Evolutionary conservation across 2,888 invertebrate species (phyloP).

Genomic region (Tyria jacobaeae): DNA sequence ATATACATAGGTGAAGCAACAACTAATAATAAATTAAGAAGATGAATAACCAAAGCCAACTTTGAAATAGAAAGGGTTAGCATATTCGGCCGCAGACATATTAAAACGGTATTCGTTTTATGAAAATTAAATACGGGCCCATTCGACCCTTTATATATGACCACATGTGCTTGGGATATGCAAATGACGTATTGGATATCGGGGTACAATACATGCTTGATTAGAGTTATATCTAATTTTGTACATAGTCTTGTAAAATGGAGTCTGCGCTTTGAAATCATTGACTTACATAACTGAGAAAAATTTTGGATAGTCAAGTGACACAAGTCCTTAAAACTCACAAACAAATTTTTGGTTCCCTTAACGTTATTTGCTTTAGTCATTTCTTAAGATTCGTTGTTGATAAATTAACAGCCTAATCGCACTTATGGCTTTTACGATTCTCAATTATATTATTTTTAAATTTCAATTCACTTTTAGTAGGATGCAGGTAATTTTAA

Average conservation of each 20-base stretch:
- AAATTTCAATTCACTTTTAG: too few relatives aligned
- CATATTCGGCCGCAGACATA: conserved; percentile 79
- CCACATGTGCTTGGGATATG: conserved; percentile 84
- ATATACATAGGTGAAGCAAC: conserved; percentile 37
- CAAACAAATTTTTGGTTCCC: too few relatives aligned
- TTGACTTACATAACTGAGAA: not conserved
- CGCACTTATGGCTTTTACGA: too few relatives aligned
- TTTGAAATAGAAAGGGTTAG: conserved; percentile 78
- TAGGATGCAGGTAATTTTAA: too few relatives aligned
- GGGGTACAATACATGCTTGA: conserved; percentile 69
- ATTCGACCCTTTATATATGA: conserved; percentile 81
- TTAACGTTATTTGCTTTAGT: too few relatives aligned
- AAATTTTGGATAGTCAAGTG: too few relatives aligned
- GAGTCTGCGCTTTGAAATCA: not conserved
- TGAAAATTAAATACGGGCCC: conserved; percentile 84
- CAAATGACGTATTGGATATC: conserved; percentile 82
- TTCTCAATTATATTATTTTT: too few relatives aligned
- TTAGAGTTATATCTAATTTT: conserved; percentile 54
- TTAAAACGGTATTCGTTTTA: conserved; percentile 83
- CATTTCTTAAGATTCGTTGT: too few relatives aligned
- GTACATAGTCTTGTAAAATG: conserved; percentile 17
- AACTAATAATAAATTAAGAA: conserved; percentile 65
- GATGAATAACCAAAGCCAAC: conserved; percentile 70
- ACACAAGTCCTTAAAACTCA: too few relatives aligned
- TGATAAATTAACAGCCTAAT: too few relatives aligned